Base-by-base conservation (phyloP, 2,888 invertebrate species). In the Euphydryas editha region DNA sequence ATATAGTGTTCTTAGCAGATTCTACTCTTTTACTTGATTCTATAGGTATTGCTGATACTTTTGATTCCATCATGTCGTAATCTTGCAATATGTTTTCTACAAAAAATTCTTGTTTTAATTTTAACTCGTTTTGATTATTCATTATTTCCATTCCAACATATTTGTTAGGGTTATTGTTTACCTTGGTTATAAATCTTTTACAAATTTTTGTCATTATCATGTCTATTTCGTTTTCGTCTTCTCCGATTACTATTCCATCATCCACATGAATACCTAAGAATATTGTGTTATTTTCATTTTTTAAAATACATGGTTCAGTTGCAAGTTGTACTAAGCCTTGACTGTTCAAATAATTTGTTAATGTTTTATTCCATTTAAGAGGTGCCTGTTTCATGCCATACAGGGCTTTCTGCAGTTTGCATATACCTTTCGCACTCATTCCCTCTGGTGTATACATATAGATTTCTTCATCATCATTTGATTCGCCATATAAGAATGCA, bases 301-400 rank as follows among this genome's bases (percentile, higher is more conserved):
- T 18, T 49, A 59, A 59, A 49, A 59, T 13, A 49, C 59, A 59
- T 2, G 6, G 20, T n/a, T 49, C 59, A 36, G 36, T 36, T 36
- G 5, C 10, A 5, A 10, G 5, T 7, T 5, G 36, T 7, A 49
- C 5, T 17, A 49, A 49, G 6, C 49, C 49, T 10, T 7, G 5
- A 10, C 17, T 49, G 4, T 17, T 6, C 10, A 51, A 6, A 0
- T 3, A 20, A 10, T 51, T 13, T 20, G 51, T 51, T 3, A 51
- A 18, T 51, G 13, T 18, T 6, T 51, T 51, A 24, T 51, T 51
- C 21, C 51, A 51, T 18, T 4, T 20, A 4, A 18, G n/a, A 20
- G 51, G 51, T 6, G 51, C 18, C 18, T 51, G 51, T 11, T 51
- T 51, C 11, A 51, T 6, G 7, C 51, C 51, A 15, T 51, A 51